These are phyloP conservation scores for Nezara viridula DNA, from an alignment of 2,888 invertebrate species.

Conservation along the genomic window DNA sequence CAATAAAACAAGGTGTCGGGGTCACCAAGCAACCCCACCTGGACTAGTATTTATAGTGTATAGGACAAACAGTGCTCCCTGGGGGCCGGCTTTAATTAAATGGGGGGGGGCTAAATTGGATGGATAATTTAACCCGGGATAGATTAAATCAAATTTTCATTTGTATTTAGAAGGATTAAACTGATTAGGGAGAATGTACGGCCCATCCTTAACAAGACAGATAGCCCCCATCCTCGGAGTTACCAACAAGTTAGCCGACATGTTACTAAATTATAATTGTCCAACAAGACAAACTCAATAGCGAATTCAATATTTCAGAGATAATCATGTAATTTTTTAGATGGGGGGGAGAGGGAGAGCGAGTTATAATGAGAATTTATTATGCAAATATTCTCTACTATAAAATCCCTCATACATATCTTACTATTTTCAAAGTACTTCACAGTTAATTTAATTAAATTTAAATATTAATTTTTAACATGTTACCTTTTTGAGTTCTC, in stretches of 20 bases:
- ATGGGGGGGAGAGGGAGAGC: too few species aligned
- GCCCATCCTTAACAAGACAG: background rate
- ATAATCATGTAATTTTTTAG: background rate
- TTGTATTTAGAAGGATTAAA: constrained; percentile 17
- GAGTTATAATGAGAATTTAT: background rate
- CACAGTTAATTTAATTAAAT: too few species aligned
- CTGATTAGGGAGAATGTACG: background rate
- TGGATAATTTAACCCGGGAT: constrained; percentile 25
- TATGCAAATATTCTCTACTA: too few species aligned
- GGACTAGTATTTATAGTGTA: constrained; percentile 13
- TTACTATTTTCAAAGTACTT: too few species aligned
- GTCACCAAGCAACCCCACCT: background rate
- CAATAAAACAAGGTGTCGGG: background rate
- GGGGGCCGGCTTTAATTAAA: background rate
- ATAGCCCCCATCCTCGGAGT: background rate
- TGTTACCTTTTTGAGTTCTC: constrained; percentile 88
- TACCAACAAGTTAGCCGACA: background rate
- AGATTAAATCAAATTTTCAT: constrained; percentile 41
- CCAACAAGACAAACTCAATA: background rate
- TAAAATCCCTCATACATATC: too few species aligned
- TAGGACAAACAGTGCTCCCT: background rate
- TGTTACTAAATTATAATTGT: constrained; percentile 28
- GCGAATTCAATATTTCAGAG: background rate
- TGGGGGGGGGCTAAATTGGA: constrained; percentile 1
- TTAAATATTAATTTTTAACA: too few species aligned